These are phyloP conservation scores for Actinia equina DNA, from an alignment of 64 coral and sea anemone species.

Conservation along the genomic window DNA sequence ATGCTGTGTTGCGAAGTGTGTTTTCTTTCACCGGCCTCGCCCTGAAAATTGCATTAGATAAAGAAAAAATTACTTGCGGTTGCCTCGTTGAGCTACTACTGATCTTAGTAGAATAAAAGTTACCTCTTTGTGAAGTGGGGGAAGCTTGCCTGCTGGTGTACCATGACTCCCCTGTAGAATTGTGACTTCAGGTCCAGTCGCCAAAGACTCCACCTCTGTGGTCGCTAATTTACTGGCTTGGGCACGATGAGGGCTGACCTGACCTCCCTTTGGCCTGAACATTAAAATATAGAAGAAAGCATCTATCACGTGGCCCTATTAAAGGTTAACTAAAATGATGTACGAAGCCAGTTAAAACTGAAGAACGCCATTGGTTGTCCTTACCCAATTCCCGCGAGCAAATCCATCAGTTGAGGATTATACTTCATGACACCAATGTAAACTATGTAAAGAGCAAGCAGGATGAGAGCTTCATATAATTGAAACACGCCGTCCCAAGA, in stretches of 20 bases:
- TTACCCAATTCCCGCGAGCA: conserved; percentile 52
- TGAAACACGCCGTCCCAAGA: conserved; percentile 77
- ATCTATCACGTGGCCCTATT: not conserved
- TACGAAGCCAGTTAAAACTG: not conserved
- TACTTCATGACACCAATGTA: conserved; percentile 91
- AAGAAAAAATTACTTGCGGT: not conserved
- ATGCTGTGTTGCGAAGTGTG: not conserved
- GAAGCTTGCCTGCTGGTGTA: conserved; percentile 77
- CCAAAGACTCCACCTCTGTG: conserved; percentile 47
- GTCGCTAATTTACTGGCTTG: conserved; percentile 47
- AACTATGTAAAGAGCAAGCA: conserved; percentile 58
- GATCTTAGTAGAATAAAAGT: not conserved
- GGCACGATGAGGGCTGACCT: conserved; percentile 79
- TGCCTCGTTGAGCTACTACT: not conserved
- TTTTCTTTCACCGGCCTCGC: not conserved
- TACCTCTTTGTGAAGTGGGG: conserved; percentile 36
- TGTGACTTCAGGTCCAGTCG: conserved; percentile 1
- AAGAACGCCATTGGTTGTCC: not conserved
- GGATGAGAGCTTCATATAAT: conserved; percentile 63
- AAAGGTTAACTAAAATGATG: no score
- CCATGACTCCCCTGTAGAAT: conserved; percentile 59
- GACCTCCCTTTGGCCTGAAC: conserved; percentile 76
- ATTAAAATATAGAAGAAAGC: not conserved
- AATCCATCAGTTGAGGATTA: conserved; percentile 60
- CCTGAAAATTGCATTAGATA: not conserved